Evolutionary conservation across 2,113 vertebrate species (phyloP), one percentile per base, ranked within the genome.

Genomic region (Microtus montanus): DNA sequence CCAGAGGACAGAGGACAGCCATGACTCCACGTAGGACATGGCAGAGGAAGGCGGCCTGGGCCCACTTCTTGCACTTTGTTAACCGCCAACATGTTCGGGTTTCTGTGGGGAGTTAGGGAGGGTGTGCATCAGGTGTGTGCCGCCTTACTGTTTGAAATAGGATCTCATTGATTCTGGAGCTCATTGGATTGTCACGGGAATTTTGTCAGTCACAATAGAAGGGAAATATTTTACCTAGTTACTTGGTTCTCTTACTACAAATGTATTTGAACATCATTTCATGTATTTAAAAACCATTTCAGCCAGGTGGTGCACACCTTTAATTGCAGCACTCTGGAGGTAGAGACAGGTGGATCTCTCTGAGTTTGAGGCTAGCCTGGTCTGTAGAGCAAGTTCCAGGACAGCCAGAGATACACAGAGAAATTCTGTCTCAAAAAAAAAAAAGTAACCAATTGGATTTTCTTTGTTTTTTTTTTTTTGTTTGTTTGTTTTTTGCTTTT

Each of bases 181-280:
- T 86, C 64, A 70, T 30, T 66, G 0, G n/a, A 68, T 89, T 92
- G 64, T n/a, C 54, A 84, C 74, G 20, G 47, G 26, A 75, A 84
- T 92, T 87, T 95, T 96, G 82, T 73, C 75, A 54, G 71, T 73
- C 75, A 54, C 79, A n/a, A 71, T 86, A 95, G 68, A 83, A 84
- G 35, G 91, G 54, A 92, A 64, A 49, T 88, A 66, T 74, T 52
- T 82, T 38, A 24, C 47, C 52, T 58, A 3, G 28, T 87, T 93
- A 33, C 64, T 92, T 85, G 38, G n/a, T 87, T 87, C 33, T 92
- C 38, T 84, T 74, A n/a, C 70, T 47, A 52, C 64, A 33, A 80
- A 35, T 89, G 66, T 85, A 73, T 8, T 64, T 88, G 66, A 88
- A 79, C 26, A 90, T 70, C 26, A 92, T 87, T 90, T 92, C 64